phyloP scores from a whole-genome alignment of 2,888 invertebrate genomes.

The Netelia virgata region DNA sequence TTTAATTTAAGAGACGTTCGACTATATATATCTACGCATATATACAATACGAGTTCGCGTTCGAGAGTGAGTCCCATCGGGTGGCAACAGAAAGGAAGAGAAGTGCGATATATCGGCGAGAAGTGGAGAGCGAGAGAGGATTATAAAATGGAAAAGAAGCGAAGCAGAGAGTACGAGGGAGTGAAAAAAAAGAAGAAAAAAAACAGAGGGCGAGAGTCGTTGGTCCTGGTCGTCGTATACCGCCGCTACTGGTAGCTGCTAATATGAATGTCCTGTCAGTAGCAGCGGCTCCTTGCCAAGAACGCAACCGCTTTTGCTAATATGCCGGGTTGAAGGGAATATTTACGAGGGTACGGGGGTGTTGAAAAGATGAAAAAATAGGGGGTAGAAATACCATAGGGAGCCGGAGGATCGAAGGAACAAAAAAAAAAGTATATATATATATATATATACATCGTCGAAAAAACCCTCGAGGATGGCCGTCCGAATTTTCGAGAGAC shows the following conservation, averaged over 20 bases:
- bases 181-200: constrained; percentile 44
- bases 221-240: constrained; percentile 38
- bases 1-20: too few relatives aligned
- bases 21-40: constrained; percentile 23
- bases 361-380: constrained; percentile 67
- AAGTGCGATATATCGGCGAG: constrained; percentile 53
- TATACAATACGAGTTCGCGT: constrained; percentile 59
- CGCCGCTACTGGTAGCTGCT: constrained; percentile 66
- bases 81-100: constrained; percentile 46
- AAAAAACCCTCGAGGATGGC: constrained; percentile 19
- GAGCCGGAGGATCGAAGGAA: constrained; percentile 42
- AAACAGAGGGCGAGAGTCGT: constrained; percentile 47
- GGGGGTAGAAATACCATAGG: constrained; percentile 13
- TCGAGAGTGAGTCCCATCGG: constrained; percentile 66
- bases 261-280: constrained; percentile 84
- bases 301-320: constrained; percentile 80
- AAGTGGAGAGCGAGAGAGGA: constrained; percentile 57
- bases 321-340: constrained; percentile 81
- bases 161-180: constrained; percentile 55
- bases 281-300: constrained; percentile 84
- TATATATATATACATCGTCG: constrained; percentile 68
- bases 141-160: constrained; percentile 53
- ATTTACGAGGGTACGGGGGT: constrained; percentile 80
- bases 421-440: constrained; percentile 62
- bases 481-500: constrained; percentile 48